Evolutionary conservation across 2,797 vertebrate species (phyloP).

Genomic region (Pipistrellus pygmaeus): DNA sequence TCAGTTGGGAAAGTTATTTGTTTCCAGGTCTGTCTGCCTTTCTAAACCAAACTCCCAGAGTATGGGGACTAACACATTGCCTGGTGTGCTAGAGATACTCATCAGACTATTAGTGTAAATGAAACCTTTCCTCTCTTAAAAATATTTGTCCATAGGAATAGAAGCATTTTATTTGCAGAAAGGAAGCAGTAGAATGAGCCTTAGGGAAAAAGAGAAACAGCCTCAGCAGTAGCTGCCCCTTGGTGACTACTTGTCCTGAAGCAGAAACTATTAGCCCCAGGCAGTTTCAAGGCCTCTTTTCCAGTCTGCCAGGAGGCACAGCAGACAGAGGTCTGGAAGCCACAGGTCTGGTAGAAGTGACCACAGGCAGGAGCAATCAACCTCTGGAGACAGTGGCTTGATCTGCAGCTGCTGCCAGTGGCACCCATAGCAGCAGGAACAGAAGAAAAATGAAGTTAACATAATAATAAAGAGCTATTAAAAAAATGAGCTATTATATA

Average conservation of each 20-base stretch:
- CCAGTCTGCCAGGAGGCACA: neutral
- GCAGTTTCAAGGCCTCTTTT: constrained; percentile 13
- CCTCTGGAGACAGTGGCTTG: constrained; percentile 11
- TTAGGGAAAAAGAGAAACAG: constrained; percentile 20
- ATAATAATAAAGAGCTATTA: neutral
- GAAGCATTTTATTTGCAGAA: constrained; percentile 35
- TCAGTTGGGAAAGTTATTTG: neutral
- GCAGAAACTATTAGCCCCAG: neutral
- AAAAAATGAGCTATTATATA: neutral
- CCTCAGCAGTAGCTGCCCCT: neutral
- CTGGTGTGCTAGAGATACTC: neutral
- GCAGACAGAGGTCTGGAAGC: neutral
- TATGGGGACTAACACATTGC: neutral
- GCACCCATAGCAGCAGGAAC: neutral
- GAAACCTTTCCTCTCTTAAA: constrained; percentile 21
- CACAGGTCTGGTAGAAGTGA: neutral
- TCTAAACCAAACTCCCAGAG: neutral
- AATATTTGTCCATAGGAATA: constrained; percentile 24
- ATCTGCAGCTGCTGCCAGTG: neutral
- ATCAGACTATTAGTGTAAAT: neutral
- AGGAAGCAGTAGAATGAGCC: neutral
- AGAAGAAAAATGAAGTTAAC: neutral
- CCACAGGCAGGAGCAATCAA: constrained; percentile 1
- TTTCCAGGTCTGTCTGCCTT: neutral
- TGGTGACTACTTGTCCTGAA: neutral